phyloP scores from a whole-genome alignment of 2,113 vertebrate species.

The Delphinapterus leucas region DNA sequence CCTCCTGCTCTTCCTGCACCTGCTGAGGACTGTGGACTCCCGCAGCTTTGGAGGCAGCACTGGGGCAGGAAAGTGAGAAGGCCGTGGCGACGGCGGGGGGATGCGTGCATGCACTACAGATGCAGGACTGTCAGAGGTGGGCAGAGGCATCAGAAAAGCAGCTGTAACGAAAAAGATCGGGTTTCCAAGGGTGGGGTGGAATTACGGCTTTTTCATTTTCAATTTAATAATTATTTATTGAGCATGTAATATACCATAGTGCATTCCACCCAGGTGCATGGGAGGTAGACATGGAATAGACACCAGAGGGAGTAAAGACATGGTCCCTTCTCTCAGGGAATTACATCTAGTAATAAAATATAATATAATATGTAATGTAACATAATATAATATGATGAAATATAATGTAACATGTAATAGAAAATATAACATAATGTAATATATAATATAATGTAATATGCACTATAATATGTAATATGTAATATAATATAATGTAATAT shows the following conservation, averaged over 20 bases:
- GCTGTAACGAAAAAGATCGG: neutral
- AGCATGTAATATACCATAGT: neutral
- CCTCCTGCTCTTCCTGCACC: neutral
- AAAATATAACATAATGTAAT: too few relatives aligned
- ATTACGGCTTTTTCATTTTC: neutral
- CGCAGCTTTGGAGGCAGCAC: neutral
- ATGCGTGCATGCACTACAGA: too few relatives aligned
- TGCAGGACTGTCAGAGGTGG: neutral
- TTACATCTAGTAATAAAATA: neutral
- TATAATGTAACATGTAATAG: too few relatives aligned
- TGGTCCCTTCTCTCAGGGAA: neutral
- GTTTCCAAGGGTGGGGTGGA: neutral
- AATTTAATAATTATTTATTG: neutral
- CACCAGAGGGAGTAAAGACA: neutral
- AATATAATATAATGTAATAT: too few relatives aligned
- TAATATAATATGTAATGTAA: neutral
- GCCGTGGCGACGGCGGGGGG: neutral
- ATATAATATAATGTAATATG: too few relatives aligned
- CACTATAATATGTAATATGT: too few relatives aligned
- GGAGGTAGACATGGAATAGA: neutral
- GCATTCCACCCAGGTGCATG: neutral
- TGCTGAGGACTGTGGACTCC: neutral
- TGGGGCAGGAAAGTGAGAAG: neutral
- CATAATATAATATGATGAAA: too few relatives aligned
- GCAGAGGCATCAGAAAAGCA: neutral